These are phyloP conservation scores for Orbicella faveolata DNA, from an alignment of 64 coral and sea anemone genomes.

Conservation along the genomic window DNA sequence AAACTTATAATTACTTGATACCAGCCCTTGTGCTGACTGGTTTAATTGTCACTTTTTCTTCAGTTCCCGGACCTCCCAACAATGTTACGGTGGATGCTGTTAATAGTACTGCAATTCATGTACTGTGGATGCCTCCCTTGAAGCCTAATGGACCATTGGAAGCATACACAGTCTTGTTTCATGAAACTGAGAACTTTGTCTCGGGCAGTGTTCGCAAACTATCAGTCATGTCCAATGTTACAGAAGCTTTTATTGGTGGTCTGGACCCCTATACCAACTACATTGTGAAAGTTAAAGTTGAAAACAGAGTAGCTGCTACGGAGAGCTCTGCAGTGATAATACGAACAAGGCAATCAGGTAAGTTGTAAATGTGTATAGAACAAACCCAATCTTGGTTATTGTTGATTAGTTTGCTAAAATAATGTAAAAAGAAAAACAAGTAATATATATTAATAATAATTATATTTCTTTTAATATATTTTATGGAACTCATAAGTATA, in stretches of 20 bases:
- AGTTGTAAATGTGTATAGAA: background rate
- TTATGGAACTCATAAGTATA: too few species aligned
- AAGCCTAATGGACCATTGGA: conserved; percentile 23
- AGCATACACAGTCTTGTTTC: conserved; percentile 8
- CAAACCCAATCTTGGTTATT: too few species aligned
- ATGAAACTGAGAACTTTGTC: background rate
- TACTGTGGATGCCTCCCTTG: conserved; percentile 29
- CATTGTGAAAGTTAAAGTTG: conserved; percentile 20
- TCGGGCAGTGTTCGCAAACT: background rate
- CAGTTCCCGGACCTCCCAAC: conserved; percentile 24
- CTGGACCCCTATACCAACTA: conserved; percentile 56
- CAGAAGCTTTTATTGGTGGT: conserved; percentile 26
- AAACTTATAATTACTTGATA: too few species aligned
- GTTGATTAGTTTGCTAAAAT: too few species aligned
- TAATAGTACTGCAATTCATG: conserved; percentile 40
- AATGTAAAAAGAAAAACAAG: too few species aligned
- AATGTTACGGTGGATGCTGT: conserved; percentile 25
- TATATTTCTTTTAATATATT: too few species aligned
- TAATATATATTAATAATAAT: too few species aligned
- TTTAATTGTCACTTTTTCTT: background rate
- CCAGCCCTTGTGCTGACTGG: too few species aligned
- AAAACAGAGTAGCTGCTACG: background rate
- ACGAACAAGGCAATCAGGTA: conserved; percentile 42
- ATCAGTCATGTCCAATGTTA: conserved; percentile 36
- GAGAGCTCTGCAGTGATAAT: conserved; percentile 15